These are phyloP conservation scores for Aphrocallistes beatrix DNA, from an alignment of 37 sponge, comb jelly and placozoan genomes.

Conservation along the genomic window DNA sequence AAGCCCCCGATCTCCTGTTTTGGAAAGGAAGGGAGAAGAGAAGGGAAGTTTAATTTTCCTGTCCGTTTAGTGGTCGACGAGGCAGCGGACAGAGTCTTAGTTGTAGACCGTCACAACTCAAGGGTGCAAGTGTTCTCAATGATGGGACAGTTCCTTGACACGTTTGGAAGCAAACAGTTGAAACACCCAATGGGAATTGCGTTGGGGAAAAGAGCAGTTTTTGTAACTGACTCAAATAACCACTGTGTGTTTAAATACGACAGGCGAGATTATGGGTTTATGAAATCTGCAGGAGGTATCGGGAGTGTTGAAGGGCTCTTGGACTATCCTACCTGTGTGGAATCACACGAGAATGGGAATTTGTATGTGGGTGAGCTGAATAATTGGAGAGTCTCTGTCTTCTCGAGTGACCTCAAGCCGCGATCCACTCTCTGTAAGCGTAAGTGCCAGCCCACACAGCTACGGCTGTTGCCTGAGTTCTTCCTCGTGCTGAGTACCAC, in stretches of 20 bases:
- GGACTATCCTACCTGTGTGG: neutral
- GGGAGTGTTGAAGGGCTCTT: neutral
- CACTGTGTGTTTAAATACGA: constrained; percentile 1
- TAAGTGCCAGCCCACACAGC: constrained; percentile 1
- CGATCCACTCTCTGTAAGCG: neutral
- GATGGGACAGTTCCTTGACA: neutral
- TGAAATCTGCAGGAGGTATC: neutral
- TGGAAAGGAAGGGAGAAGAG: neutral
- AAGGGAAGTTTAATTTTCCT: constrained; percentile 3
- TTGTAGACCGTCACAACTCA: constrained; percentile 6
- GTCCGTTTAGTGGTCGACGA: neutral
- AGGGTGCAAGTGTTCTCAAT: constrained; percentile 12
- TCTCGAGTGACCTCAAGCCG: neutral
- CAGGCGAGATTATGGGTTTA: neutral
- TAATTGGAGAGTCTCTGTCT: neutral
- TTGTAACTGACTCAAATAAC: neutral
- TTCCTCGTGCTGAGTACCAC: neutral
- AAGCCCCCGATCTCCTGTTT: neutral
- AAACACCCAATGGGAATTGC: neutral
- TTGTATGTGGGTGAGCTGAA: neutral
- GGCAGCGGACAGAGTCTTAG: neutral
- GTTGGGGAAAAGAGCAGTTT: neutral
- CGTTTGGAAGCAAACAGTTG: neutral
- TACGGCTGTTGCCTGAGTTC: neutral
- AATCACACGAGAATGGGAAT: neutral